Evolutionary conservation across 1,140 invertebrate genomes (phyloP).

Genomic region (Zaprionus inermis): DNA sequence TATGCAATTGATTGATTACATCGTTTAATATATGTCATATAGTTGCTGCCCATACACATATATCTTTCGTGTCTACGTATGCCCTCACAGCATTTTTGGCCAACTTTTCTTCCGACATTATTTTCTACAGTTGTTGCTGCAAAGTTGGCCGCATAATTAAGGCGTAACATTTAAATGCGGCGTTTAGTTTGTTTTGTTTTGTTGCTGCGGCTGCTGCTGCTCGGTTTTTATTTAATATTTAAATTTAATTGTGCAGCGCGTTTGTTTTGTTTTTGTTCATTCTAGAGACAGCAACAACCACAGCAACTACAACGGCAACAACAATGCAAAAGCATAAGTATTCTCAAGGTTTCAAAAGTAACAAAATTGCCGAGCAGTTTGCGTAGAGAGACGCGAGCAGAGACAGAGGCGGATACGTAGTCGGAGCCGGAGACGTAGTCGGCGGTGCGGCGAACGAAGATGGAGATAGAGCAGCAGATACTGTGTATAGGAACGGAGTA

Average conservation of each 20-base stretch:
- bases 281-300: slow-evolving; percentile 53
- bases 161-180: slow-evolving; percentile 41
- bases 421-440: slow-evolving; percentile 6
- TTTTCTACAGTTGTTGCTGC: slow-evolving; percentile 61
- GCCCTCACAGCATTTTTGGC: slow-evolving; percentile 25
- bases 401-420: slow-evolving; percentile 11
- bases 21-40: slow-evolving; percentile 1
- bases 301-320: slow-evolving; percentile 39
- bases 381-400: not conserved
- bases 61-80: slow-evolving; percentile 12
- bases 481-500: slow-evolving; percentile 26
- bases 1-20: slow-evolving; percentile 13
- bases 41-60: not conserved
- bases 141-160: slow-evolving; percentile 53
- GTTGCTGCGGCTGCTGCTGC: not conserved
- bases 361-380: slow-evolving; percentile 60
- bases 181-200: slow-evolving; percentile 27
- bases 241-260: slow-evolving; percentile 69
- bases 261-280: slow-evolving; percentile 39
- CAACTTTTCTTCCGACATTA: slow-evolving; percentile 67
- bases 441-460: slow-evolving; percentile 3
- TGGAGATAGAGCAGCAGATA: slow-evolving; percentile 1
- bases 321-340: slow-evolving; percentile 48
- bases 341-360: slow-evolving; percentile 75
- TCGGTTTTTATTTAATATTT: slow-evolving; percentile 59